phyloP scores from a whole-genome alignment of 2,888 invertebrate species.

The Drosophila buzzatii region DNA sequence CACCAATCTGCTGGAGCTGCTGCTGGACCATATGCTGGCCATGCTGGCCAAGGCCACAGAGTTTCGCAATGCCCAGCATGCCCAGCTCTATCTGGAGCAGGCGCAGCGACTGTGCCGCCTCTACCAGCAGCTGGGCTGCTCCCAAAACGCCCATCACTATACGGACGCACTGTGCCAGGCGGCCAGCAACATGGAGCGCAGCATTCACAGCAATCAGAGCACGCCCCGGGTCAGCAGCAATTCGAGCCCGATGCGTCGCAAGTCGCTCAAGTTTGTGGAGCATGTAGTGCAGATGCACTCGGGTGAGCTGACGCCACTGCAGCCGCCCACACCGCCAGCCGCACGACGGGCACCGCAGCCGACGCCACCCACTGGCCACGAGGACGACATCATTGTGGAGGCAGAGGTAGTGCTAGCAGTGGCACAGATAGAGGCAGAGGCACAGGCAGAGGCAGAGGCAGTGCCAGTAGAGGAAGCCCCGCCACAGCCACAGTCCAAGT shows the following conservation, averaged over 20 bases:
- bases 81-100: constrained; percentile 90
- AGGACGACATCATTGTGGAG: constrained; percentile 4
- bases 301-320: constrained; percentile 37
- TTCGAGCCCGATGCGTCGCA: constrained; percentile 35
- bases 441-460: not conserved
- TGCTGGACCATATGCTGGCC: constrained; percentile 90
- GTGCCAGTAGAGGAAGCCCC: too few relatives aligned
- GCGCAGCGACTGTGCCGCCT: constrained; percentile 89
- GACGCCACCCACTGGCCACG: too few relatives aligned
- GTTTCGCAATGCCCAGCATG: constrained; percentile 88
- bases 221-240: constrained; percentile 24
- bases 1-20: constrained; percentile 89
- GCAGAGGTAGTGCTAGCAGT: not conserved
- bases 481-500: not conserved
- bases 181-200: constrained; percentile 28
- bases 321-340: constrained; percentile 12
- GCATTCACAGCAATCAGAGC: not conserved
- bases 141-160: constrained; percentile 87
- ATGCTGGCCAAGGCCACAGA: constrained; percentile 89
- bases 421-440: not conserved
- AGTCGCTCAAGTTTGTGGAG: constrained; percentile 74
- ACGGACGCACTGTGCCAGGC: constrained; percentile 86
- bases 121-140: constrained; percentile 87
- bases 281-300: constrained; percentile 66
- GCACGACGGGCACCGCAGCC: constrained; percentile 1